Evolutionary conservation across 2,888 invertebrate genomes (phyloP).

Genomic region (Heteropelma amictum): DNA sequence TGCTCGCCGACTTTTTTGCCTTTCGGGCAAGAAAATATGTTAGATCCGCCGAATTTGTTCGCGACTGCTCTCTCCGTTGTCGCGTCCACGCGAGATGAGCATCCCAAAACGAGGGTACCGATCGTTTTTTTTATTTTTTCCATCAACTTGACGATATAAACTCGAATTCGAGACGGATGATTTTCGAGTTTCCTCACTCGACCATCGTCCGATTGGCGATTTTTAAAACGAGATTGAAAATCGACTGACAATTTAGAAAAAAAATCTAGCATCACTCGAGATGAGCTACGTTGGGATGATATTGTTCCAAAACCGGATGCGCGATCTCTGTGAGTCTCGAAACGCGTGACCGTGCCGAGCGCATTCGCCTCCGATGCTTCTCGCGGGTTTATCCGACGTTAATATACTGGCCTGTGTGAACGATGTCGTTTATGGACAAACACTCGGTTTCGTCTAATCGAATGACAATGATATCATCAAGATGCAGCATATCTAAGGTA

Average conservation of each 20-base stretch:
- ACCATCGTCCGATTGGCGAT: too few species aligned
- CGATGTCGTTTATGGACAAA: too few species aligned
- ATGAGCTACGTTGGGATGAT: neutral
- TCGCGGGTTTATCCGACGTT: neutral
- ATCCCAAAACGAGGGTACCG: conserved; percentile 59
- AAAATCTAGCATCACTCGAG: neutral
- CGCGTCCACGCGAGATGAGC: too few species aligned
- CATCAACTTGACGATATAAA: neutral
- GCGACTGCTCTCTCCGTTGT: neutral
- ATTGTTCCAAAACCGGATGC: neutral
- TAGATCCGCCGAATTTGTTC: too few species aligned
- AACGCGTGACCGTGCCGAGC: conserved; percentile 7
- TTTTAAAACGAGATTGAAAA: too few species aligned
- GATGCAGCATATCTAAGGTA: conserved; percentile 46
- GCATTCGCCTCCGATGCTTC: neutral
- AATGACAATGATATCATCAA: conserved; percentile 40
- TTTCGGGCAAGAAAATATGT: too few species aligned
- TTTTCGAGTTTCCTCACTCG: neutral
- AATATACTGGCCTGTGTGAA: too few species aligned
- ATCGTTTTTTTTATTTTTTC: conserved; percentile 6
- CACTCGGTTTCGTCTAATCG: conserved; percentile 11
- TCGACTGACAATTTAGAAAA: neutral
- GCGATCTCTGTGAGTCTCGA: neutral
- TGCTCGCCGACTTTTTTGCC: conserved; percentile 47
- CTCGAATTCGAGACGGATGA: neutral